A percentile compares a stretch with the other conserved stretches of the same genome.
phyloP scores from a whole-genome alignment of 2,888 invertebrate species.

The Eumacrocentrus americanus region DNA sequence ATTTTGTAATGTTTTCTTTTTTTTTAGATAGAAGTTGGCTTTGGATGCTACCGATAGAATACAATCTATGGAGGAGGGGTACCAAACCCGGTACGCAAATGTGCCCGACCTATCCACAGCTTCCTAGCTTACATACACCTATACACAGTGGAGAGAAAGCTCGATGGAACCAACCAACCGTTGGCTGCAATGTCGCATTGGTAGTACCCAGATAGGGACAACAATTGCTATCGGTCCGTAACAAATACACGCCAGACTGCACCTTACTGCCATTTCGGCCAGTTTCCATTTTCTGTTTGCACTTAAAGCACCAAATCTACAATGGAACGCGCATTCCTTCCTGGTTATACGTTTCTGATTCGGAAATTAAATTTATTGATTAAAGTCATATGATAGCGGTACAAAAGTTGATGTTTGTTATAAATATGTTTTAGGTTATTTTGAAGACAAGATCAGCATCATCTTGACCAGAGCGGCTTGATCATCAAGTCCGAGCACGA shows the following conservation, averaged over 20 bases:
- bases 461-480: not conserved
- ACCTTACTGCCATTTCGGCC: slow-evolving; percentile 24
- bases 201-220: slow-evolving; percentile 55
- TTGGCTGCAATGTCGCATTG: slow-evolving; percentile 54
- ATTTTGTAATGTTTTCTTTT: slow-evolving; percentile 7
- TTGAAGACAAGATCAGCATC: not conserved
- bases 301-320: not conserved
- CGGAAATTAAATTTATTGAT: not conserved
- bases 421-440: too few relatives aligned
- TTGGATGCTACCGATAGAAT: slow-evolving; percentile 47
- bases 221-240: slow-evolving; percentile 58
- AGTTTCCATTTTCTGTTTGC: slow-evolving; percentile 13
- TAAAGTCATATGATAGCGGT: not conserved
- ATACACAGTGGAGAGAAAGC: slow-evolving; percentile 24
- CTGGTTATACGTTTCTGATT: slow-evolving; percentile 33
- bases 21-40: too few relatives aligned
- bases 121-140: slow-evolving; percentile 15
- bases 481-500: not conserved
- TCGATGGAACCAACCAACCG: slow-evolving; percentile 46
- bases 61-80: slow-evolving; percentile 46
- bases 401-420: too few relatives aligned
- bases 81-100: too few relatives aligned
- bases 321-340: slow-evolving; percentile 19
- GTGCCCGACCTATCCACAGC: slow-evolving; percentile 30
- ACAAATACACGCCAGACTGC: slow-evolving; percentile 53